Conservation (phyloP, 2,888 invertebrate species). For the Acleris laterana region DNA sequence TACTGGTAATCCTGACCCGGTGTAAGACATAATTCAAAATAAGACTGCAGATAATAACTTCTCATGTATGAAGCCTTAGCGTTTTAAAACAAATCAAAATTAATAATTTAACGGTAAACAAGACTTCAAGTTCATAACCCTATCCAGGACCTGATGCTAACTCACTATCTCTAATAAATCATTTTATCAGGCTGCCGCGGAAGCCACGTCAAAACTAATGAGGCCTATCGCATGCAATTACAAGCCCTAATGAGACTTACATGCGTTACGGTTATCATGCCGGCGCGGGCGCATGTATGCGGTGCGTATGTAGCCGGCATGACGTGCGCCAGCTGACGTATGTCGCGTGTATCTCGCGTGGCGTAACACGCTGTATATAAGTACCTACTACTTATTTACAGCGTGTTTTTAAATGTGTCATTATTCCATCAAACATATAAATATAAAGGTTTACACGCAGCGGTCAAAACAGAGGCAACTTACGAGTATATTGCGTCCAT, state of each 20-base stretch:
- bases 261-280: slow-evolving; percentile 11
- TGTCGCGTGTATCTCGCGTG: neutral
- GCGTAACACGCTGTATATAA: no score
- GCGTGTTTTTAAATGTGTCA: no score
- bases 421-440: no score
- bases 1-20: no score
- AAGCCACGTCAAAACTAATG: slow-evolving; percentile 30
- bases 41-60: no score
- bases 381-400: no score
- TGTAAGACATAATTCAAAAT: no score
- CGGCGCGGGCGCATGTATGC: slow-evolving; percentile 9
- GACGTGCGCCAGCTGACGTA: slow-evolving; percentile 1
- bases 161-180: slow-evolving; percentile 14
- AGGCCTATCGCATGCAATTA: slow-evolving; percentile 28
- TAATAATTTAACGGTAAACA: neutral
- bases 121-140: slow-evolving; percentile 1
- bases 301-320: neutral
- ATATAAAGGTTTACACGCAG: no score
- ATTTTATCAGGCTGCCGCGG: slow-evolving; percentile 9
- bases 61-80: no score
- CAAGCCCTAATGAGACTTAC: slow-evolving; percentile 18
- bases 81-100: neutral
- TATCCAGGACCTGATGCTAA: neutral
- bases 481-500: no score
- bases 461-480: no score